phyloP scores from a whole-genome alignment of 2,113 vertebrate genomes.

The Vombatus ursinus region DNA sequence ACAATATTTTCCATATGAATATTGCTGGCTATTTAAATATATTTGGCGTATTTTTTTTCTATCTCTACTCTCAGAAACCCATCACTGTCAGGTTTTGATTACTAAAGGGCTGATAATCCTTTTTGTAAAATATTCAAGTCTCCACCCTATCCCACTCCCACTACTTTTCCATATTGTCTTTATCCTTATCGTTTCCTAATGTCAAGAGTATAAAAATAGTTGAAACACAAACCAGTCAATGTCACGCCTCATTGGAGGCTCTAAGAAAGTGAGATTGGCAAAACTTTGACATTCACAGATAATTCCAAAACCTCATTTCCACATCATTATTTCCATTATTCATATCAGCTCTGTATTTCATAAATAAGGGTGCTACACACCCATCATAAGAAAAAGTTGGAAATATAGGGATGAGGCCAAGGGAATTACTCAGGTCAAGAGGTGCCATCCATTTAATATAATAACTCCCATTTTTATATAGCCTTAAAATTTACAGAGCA shows the following conservation, averaged over 20 bases:
- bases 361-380: not conserved
- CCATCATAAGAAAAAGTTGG: not conserved
- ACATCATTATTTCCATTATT: not conserved
- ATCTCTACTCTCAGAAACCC: not conserved
- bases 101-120: not conserved
- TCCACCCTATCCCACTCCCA: not conserved
- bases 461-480: not conserved
- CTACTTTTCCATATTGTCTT: not conserved
- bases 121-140: not conserved
- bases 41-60: not conserved
- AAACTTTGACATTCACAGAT: not conserved
- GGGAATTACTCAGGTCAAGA: not conserved
- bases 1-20: not conserved
- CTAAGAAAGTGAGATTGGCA: slow-evolving; percentile 15
- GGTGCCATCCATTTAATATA: not conserved
- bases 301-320: not conserved
- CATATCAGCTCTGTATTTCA: not conserved
- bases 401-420: not conserved
- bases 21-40: not conserved
- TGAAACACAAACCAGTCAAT: slow-evolving; percentile 18
- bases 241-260: not conserved
- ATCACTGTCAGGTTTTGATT: not conserved
- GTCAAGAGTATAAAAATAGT: not conserved
- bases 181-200: not conserved
- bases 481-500: not conserved